Evolutionary conservation across 2,113 vertebrate species (phyloP).

Genomic region (Clupea harengus): DNA sequence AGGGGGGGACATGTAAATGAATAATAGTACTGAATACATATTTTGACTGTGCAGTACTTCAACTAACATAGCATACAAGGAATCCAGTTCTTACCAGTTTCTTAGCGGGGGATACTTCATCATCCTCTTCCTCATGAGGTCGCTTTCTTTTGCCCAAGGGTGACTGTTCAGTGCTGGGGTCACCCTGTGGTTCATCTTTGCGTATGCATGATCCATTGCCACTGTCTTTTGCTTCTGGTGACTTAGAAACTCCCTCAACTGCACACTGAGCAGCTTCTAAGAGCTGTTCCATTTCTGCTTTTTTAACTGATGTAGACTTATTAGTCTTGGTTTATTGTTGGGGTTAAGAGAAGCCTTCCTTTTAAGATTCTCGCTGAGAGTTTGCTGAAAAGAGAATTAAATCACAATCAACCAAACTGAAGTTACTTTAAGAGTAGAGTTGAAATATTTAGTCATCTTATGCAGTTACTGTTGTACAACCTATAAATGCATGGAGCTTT

Average conservation of each 20-base stretch:
- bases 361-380: not conserved
- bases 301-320: not conserved
- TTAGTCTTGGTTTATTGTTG: not conserved
- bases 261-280: not conserved
- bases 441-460: too few relatives aligned
- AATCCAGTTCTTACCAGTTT: slow-evolving; percentile 54
- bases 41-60: not conserved
- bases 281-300: not conserved
- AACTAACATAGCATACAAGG: not conserved
- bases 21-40: not conserved
- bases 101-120: slow-evolving; percentile 39
- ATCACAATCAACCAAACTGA: not conserved
- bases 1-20: not conserved
- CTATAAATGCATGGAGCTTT: too few relatives aligned
- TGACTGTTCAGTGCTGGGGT: slow-evolving; percentile 44
- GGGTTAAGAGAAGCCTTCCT: not conserved
- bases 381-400: not conserved
- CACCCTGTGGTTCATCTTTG: not conserved
- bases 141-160: slow-evolving; percentile 18
- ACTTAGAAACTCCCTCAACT: not conserved
- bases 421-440: too few relatives aligned
- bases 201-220: not conserved
- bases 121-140: slow-evolving; percentile 40
- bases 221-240: not conserved
- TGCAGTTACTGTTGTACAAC: too few relatives aligned